Evolutionary conservation across 2,113 vertebrate species (phyloP), one percentile per base, ranked within the genome.

Genomic region (Prolemur simus): DNA sequence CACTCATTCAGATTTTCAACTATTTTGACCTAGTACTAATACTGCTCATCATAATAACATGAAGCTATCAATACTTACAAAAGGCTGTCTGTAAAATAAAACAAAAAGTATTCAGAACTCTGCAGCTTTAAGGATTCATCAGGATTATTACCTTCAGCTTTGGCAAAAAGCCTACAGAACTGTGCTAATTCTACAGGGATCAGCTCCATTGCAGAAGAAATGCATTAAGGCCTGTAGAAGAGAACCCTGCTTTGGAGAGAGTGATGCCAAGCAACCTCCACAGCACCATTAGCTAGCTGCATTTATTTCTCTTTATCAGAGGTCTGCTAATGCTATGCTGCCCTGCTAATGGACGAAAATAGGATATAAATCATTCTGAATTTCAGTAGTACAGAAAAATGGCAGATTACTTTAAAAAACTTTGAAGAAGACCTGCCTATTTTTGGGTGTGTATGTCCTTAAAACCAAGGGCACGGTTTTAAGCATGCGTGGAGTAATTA

Each of bases 401-500:
- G 27, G 37, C 11, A 45, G 27, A 60, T 81, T 45, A 89, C 71
- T 74, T 94, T 78, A 74, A 94, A 60, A 95, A 94, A 85, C 11
- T 86, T 87, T 83, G 39, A 87, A 81, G 39, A 87, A 85, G 49
- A 63, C 17, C 45, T 45, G 23, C 45, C 8, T 20, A 80, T 74
- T 83, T 52, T 66, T 84, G 54, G 25, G 71, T 78, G 18, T 74
- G 27, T 37, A 17, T 78, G 23, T 54, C 32, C 71, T 92, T 63
- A 91, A 96, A 96, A 29, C 7, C n/a, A 87, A 97, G 58, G 66
- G 4, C 39, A 81, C 94, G 32, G 54, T 78, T 73, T 89, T 42
- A 64, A 45, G 86, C 8, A 92, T 63, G 13, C 8, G 2, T 34
- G 56, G 15, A 91, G 66, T 47, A 97, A 80, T 56, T 63, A 86